Evolutionary conservation across 2,888 invertebrate species (phyloP).

Genomic region (Nesidiocoris tenuis): DNA sequence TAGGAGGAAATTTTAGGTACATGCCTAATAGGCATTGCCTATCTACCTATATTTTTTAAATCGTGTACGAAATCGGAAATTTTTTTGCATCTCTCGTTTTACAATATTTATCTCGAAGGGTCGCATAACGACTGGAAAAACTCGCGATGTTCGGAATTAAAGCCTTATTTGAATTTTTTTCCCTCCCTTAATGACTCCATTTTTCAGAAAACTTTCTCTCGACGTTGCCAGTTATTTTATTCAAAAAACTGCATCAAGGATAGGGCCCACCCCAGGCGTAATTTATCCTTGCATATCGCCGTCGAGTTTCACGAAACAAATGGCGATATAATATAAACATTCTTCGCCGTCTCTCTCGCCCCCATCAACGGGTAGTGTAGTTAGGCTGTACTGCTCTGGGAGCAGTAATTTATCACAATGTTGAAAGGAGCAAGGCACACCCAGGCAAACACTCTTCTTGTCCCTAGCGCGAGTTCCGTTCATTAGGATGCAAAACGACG

Average conservation of each 20-base stretch:
- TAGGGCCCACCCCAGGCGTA: not conserved
- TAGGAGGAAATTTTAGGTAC: too few relatives aligned
- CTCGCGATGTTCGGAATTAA: not conserved
- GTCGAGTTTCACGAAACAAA: not conserved
- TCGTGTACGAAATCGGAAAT: too few relatives aligned
- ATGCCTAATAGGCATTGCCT: too few relatives aligned
- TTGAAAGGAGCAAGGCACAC: constrained; percentile 13
- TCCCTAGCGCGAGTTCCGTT: constrained; percentile 2
- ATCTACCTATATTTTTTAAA: too few relatives aligned
- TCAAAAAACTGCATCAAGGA: not conserved
- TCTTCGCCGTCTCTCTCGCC: not conserved
- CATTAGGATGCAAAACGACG: constrained; percentile 38
- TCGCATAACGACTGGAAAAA: not conserved
- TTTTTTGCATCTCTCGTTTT: too few relatives aligned
- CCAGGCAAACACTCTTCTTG: constrained; percentile 31
- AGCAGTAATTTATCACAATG: constrained; percentile 23
- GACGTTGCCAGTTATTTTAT: not conserved
- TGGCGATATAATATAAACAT: not conserved
- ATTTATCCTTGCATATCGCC: not conserved
- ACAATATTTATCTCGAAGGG: too few relatives aligned
- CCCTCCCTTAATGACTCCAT: not conserved
- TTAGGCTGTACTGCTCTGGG: not conserved
- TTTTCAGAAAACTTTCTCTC: not conserved
- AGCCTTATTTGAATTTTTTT: not conserved
- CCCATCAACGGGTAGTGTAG: not conserved